Conservation (phyloP, 2,113 vertebrate genomes). For the Cacatua alba region DNA sequence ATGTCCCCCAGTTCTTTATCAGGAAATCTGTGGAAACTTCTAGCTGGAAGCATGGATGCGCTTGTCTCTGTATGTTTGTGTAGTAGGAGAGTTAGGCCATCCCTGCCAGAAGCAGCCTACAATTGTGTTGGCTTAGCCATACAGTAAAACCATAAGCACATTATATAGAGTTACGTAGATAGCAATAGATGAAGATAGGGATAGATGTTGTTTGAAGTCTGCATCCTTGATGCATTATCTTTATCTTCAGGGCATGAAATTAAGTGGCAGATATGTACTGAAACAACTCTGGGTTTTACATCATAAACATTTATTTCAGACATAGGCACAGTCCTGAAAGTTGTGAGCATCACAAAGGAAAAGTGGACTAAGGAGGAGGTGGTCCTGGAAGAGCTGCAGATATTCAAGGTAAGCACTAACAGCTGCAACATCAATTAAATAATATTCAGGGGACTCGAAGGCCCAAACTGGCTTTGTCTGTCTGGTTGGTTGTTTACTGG, state of each 20-base stretch:
- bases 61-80: neutral
- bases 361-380: conserved; percentile 92
- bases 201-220: neutral
- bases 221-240: neutral
- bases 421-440: neutral
- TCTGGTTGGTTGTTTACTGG: neutral
- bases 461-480: neutral
- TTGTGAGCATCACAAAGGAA: conserved; percentile 93
- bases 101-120: neutral
- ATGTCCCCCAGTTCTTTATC: neutral
- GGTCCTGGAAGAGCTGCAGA: conserved; percentile 90
- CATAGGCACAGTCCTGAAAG: conserved; percentile 89
- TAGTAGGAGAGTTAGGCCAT: neutral
- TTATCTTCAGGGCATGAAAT: neutral
- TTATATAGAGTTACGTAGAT: neutral
- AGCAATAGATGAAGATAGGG: neutral
- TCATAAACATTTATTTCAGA: conserved; percentile 74
- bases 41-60: neutral
- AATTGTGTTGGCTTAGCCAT: neutral
- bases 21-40: neutral
- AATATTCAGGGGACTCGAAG: neutral
- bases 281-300: neutral
- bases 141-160: neutral
- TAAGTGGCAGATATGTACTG: neutral
- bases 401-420: conserved; percentile 85